These are phyloP conservation scores for Barypeithes pellucidus DNA, from an alignment of 2,888 invertebrate genomes.

Conservation along the genomic window DNA sequence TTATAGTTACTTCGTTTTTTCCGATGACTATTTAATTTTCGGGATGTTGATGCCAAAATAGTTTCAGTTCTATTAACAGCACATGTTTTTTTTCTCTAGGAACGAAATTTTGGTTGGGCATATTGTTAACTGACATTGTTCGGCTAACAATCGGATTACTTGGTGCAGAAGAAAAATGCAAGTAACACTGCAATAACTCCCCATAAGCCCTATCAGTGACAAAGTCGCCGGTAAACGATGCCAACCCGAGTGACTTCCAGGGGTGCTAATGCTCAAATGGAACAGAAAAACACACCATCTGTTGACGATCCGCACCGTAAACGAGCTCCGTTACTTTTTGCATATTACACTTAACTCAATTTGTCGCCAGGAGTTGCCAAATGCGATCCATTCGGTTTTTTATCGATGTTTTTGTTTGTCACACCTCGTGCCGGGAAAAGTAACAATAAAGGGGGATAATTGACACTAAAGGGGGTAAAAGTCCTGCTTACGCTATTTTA, in stretches of 20 bases:
- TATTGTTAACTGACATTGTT: too few relatives aligned
- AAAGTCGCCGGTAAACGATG: constrained; percentile 55
- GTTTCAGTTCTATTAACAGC: too few relatives aligned
- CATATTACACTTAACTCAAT: constrained; percentile 65
- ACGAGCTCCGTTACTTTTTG: constrained; percentile 62
- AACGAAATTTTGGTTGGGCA: too few relatives aligned
- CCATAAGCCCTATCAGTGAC: constrained; percentile 57
- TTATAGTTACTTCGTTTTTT: too few relatives aligned
- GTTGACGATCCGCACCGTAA: constrained; percentile 69
- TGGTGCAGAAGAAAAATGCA: too few relatives aligned
- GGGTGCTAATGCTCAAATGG: constrained; percentile 72
- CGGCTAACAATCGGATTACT: too few relatives aligned
- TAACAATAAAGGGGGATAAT: neutral
- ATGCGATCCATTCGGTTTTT: constrained; percentile 53
- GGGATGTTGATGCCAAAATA: too few relatives aligned
- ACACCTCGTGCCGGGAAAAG: constrained; percentile 27
- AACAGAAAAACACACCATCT: constrained; percentile 73
- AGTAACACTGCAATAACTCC: constrained; percentile 33
- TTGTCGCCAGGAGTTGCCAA: constrained; percentile 58
- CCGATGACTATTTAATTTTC: too few relatives aligned
- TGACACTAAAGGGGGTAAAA: too few relatives aligned
- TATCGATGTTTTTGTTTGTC: constrained; percentile 35
- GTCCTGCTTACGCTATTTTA: too few relatives aligned
- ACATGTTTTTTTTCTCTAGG: too few relatives aligned
- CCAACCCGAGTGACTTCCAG: constrained; percentile 46